A percentile compares a stretch with the other conserved stretches of the same genome.
Evolutionary conservation across 2,113 vertebrate species (phyloP).

Genomic region (Plecturocebus donacophilus): DNA sequence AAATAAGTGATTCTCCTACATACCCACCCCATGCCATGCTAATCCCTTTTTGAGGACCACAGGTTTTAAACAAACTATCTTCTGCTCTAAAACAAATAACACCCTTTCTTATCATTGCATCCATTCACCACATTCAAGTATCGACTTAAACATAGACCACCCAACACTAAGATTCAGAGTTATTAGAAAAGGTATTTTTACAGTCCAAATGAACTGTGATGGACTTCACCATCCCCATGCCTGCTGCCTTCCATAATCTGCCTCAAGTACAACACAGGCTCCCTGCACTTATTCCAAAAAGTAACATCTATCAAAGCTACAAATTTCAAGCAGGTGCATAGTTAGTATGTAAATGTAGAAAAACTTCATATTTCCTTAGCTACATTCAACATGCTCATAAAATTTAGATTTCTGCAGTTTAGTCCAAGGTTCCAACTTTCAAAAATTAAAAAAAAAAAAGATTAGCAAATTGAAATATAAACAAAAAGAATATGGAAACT

Average conservation of each 20-base stretch:
- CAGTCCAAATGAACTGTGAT: not conserved
- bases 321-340: constrained; percentile 69
- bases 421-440: constrained; percentile 8
- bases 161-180: not conserved
- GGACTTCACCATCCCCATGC: not conserved
- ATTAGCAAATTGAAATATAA: constrained; percentile 66
- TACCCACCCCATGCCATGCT: fast-evolving
- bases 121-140: not conserved
- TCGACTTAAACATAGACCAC: not conserved
- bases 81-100: constrained; percentile 14
- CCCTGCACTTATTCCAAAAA: constrained; percentile 22
- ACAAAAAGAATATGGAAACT: constrained; percentile 62
- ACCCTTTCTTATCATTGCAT: not conserved
- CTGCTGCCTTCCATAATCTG: not conserved
- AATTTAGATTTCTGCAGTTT: constrained; percentile 33
- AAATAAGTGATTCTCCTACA: not conserved
- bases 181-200: not conserved
- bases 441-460: not conserved
- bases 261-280: not conserved
- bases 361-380: constrained; percentile 58
- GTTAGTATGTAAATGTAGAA: constrained; percentile 39
- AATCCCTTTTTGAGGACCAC: not conserved
- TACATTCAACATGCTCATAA: constrained; percentile 45
- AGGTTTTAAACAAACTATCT: not conserved
- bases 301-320: constrained; percentile 51